Conservation (phyloP, 2,888 invertebrate genomes). For the Aspidiotus rigidus region DNA sequence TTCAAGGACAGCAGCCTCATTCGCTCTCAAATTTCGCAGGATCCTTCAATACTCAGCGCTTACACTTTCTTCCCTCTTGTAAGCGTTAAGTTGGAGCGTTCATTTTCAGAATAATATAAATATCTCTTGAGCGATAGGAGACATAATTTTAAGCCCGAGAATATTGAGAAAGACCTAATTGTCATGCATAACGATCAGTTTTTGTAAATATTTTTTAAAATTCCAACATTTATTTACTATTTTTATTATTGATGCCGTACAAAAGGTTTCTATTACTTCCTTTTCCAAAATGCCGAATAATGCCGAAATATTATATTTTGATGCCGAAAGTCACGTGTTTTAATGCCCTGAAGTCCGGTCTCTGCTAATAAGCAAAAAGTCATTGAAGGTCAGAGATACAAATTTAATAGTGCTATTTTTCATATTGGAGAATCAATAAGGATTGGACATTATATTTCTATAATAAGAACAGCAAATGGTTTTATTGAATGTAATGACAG, state of each 20-base stretch:
- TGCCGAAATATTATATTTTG: too few relatives aligned
- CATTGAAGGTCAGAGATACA: too few relatives aligned
- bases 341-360: too few relatives aligned
- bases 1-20: neutral
- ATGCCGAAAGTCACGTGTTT: too few relatives aligned
- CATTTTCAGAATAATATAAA: slow-evolving; percentile 10
- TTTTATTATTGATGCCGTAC: slow-evolving; percentile 8
- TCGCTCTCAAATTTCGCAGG: neutral
- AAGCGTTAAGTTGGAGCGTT: neutral
- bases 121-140: slow-evolving; percentile 5
- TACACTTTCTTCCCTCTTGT: neutral
- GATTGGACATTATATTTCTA: too few relatives aligned
- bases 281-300: too few relatives aligned
- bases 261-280: too few relatives aligned
- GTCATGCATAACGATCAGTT: slow-evolving; percentile 1
- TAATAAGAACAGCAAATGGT: too few relatives aligned
- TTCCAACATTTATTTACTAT: neutral
- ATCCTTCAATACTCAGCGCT: neutral
- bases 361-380: too few relatives aligned
- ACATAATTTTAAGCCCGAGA: neutral
- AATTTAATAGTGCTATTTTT: too few relatives aligned
- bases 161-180: slow-evolving; percentile 6
- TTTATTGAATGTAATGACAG: too few relatives aligned
- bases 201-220: neutral
- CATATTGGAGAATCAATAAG: too few relatives aligned